These are phyloP conservation scores for Rotaria magnacalcarata DNA, from an alignment of 2,888 invertebrate genomes.

Conservation along the genomic window DNA sequence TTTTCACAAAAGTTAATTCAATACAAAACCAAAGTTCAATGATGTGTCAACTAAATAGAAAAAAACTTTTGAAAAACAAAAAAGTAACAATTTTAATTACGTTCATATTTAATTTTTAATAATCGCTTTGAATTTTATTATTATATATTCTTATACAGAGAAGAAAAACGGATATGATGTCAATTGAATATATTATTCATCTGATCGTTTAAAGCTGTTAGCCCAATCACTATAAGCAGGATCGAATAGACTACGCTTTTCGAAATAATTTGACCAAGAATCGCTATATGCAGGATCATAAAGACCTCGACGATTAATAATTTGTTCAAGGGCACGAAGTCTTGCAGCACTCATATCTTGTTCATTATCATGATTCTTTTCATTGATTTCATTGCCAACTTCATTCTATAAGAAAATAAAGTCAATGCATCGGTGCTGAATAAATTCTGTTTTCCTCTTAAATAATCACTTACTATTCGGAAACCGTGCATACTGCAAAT, in stretches of 20 bases:
- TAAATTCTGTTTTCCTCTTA: too few relatives aligned
- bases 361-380: neutral
- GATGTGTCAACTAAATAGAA: too few relatives aligned
- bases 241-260: constrained; percentile 22
- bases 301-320: neutral
- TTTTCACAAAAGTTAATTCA: too few relatives aligned
- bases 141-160: neutral
- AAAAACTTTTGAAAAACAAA: too few relatives aligned
- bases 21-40: too few relatives aligned
- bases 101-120: neutral
- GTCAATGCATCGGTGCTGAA: neutral
- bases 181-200: neutral
- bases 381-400: neutral
- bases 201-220: neutral
- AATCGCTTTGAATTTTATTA: neutral
- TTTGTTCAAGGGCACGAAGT: neutral
- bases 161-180: neutral
- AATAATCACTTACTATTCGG: neutral
- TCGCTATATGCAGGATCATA: neutral
- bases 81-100: too few relatives aligned
- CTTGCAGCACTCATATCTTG: neutral
- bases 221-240: constrained; percentile 8
- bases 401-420: neutral
- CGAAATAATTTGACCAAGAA: constrained; percentile 23
- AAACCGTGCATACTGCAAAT: neutral